A percentile compares a stretch with the other conserved stretches of the same genome.
Evolutionary conservation across 1,140 invertebrate species (phyloP).

Genomic region (Choristoneura fumiferana): DNA sequence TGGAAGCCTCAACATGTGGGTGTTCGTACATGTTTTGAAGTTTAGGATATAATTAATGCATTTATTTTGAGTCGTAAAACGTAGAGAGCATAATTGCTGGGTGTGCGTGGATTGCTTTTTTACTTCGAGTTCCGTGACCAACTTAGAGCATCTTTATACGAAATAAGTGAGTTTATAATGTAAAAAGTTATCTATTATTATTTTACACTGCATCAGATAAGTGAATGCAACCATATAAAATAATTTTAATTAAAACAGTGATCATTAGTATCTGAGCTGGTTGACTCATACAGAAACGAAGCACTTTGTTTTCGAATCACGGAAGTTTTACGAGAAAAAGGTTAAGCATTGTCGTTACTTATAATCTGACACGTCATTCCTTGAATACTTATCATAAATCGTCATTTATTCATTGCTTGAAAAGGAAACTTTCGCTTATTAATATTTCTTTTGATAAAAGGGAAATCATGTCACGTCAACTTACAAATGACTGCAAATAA

Average conservation of each 20-base stretch:
- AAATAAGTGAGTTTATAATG: too few relatives aligned
- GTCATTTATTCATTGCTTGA: conserved; percentile 28
- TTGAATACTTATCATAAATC: conserved; percentile 35
- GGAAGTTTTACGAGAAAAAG: conserved; percentile 38
- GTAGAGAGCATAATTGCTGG: too few relatives aligned
- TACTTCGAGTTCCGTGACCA: too few relatives aligned
- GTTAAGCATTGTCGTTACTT: conserved; percentile 39
- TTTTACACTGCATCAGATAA: too few relatives aligned
- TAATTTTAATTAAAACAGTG: conserved; percentile 29
- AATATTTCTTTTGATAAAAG: conserved; percentile 67
- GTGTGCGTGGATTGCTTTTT: too few relatives aligned
- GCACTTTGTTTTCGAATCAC: conserved; percentile 32
- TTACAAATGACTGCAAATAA: conserved; percentile 61
- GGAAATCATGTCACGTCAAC: conserved; percentile 58
- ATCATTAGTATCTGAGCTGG: conserved; percentile 46
- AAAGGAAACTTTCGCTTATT: conserved; percentile 60
- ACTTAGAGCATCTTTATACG: too few relatives aligned
- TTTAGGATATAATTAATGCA: conserved; percentile 6
- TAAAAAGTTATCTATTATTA: too few relatives aligned
- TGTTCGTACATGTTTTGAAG: conserved; percentile 23
- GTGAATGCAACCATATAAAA: too few relatives aligned
- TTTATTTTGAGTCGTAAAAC: not conserved
- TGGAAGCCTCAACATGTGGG: conserved; percentile 47
- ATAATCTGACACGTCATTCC: conserved; percentile 36
- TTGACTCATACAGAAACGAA: conserved; percentile 37